Conservation (phyloP, 2,888 invertebrate species). For the Phalera bucephala region DNA sequence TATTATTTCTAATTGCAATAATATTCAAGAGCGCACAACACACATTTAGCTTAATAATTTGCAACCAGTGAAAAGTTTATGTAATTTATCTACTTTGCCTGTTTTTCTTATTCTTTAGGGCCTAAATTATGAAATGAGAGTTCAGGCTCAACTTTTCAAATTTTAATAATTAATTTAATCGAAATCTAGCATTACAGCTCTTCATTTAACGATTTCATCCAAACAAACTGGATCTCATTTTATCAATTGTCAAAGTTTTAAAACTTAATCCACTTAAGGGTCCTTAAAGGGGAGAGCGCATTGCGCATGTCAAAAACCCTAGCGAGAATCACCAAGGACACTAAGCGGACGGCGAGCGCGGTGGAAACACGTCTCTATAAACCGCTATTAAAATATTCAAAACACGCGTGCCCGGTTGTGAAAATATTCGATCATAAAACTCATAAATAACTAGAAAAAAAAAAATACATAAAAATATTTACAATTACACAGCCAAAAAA, state of each 20-base stretch:
- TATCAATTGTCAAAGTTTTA: slow-evolving; percentile 81
- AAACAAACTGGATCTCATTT: slow-evolving; percentile 75
- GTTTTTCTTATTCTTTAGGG: too few species aligned
- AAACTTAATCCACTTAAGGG: slow-evolving; percentile 80
- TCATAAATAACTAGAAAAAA: slow-evolving; percentile 20
- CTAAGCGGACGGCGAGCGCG: slow-evolving; percentile 51
- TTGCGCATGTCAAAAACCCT: slow-evolving; percentile 74
- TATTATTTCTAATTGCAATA: too few species aligned
- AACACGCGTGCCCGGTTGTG: slow-evolving; percentile 58
- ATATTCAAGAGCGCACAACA: too few species aligned
- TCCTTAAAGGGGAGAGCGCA: slow-evolving; percentile 66
- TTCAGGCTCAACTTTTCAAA: too few species aligned
- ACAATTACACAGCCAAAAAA: too few species aligned
- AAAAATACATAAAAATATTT: slow-evolving; percentile 2
- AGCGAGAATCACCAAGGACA: slow-evolving; percentile 77
- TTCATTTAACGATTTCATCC: slow-evolving; percentile 66
- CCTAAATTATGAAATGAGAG: too few species aligned
- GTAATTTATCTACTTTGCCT: too few species aligned
- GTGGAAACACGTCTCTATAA: slow-evolving; percentile 45
- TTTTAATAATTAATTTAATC: too few species aligned
- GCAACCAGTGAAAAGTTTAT: too few species aligned
- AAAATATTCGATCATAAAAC: slow-evolving; percentile 48
- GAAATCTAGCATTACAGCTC: slow-evolving; percentile 62
- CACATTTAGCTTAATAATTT: too few species aligned
- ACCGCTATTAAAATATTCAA: slow-evolving; percentile 48